phyloP scores from a whole-genome alignment of 1,140 invertebrate species.

The Drosophila yakuba region DNA sequence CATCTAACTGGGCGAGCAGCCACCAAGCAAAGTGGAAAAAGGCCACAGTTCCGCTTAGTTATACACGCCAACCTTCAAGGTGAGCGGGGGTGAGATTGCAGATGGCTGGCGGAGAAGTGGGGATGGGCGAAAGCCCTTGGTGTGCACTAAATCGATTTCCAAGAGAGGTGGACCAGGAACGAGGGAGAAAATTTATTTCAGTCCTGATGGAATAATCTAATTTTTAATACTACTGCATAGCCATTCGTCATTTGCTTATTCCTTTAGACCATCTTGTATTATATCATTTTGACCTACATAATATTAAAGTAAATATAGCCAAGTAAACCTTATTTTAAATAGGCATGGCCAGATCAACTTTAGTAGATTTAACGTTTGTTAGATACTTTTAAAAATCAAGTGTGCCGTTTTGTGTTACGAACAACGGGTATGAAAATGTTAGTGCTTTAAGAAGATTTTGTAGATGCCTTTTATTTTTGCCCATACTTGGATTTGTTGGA shows the following conservation, averaged over 20 bases:
- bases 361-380: too few species aligned
- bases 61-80: slow-evolving; percentile 32
- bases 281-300: too few species aligned
- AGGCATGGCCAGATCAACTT: too few species aligned
- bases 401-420: too few species aligned
- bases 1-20: slow-evolving; percentile 33
- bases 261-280: neutral
- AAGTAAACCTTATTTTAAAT: too few species aligned
- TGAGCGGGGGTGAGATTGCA: neutral
- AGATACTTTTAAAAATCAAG: too few species aligned
- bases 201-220: slow-evolving; percentile 31
- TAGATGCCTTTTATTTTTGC: too few species aligned
- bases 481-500: too few species aligned
- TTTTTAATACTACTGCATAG: slow-evolving; percentile 46
- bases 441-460: too few species aligned
- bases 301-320: too few species aligned
- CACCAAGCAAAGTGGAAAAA: slow-evolving; percentile 48
- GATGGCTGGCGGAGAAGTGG: neutral
- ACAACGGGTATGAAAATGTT: too few species aligned
- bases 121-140: slow-evolving; percentile 5
- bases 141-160: slow-evolving; percentile 28
- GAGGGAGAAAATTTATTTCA: slow-evolving; percentile 31
- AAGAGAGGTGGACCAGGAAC: neutral
- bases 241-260: slow-evolving; percentile 44
- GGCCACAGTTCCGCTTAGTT: slow-evolving; percentile 37